A percentile compares a stretch with the other conserved stretches of the same genome.
phyloP scores from a whole-genome alignment of 2,797 vertebrate species.

The Melanotaenia pygmaea region DNA sequence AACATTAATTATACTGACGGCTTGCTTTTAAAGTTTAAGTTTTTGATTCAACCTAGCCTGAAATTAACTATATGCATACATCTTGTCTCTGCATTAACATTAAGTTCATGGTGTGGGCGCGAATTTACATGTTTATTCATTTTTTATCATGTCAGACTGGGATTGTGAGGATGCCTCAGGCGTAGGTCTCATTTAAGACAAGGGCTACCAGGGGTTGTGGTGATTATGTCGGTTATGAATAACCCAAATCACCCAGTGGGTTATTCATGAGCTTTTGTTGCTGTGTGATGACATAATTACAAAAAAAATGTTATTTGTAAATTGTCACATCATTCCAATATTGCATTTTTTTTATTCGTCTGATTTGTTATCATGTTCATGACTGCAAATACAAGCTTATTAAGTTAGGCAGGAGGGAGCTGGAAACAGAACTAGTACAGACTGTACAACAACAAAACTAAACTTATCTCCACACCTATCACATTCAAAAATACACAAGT shows the following conservation, averaged over 20 bases:
- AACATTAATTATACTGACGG: conserved; percentile 3
- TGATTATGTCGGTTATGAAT: conserved; percentile 10
- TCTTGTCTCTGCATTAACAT: neutral
- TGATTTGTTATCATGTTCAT: neutral
- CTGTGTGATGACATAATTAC: conserved; percentile 3
- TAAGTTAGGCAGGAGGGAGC: neutral
- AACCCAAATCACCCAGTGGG: conserved; percentile 4
- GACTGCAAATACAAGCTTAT: neutral
- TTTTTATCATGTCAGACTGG: neutral
- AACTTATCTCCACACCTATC: no score
- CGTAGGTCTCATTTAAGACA: conserved; percentile 1
- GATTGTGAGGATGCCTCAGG: neutral
- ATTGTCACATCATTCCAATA: neutral
- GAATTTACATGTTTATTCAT: conserved; percentile 7
- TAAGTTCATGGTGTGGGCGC: neutral
- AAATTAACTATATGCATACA: neutral
- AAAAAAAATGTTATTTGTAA: neutral
- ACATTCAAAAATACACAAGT: neutral
- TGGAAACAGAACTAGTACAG: neutral
- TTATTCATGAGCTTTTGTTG: conserved; percentile 5
- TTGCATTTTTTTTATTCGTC: neutral
- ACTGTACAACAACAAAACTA: neutral
- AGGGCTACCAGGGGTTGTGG: neutral
- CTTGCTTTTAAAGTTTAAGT: neutral
- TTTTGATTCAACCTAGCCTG: neutral